phyloP scores from a whole-genome alignment of 2,888 invertebrate species.

The Eupelmus urozonus region DNA sequence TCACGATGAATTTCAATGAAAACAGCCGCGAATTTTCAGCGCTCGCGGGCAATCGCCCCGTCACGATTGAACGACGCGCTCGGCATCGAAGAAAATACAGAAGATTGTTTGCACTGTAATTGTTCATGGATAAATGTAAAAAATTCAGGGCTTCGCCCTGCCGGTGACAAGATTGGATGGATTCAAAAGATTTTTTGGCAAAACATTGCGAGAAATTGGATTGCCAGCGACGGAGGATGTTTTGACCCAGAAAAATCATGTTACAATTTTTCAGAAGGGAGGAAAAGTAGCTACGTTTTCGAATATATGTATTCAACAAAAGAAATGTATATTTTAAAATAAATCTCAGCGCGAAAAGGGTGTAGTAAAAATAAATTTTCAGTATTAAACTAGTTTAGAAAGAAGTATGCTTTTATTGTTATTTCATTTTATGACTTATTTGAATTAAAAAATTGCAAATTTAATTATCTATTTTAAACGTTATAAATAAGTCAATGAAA shows the following conservation, averaged over 20 bases:
- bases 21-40: slow-evolving; percentile 38
- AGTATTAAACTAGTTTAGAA: not conserved
- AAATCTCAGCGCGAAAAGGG: not conserved
- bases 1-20: slow-evolving; percentile 54
- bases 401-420: no score
- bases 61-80: no score
- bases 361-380: slow-evolving; percentile 24
- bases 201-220: not conserved
- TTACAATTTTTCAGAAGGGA: not conserved
- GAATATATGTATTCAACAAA: not conserved
- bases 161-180: no score
- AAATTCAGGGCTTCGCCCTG: no score
- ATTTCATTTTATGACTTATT: no score
- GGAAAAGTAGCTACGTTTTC: not conserved
- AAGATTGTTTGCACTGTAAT: not conserved
- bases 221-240: not conserved
- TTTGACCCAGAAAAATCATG: not conserved
- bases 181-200: not conserved
- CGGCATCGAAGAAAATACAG: no score
- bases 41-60: not conserved
- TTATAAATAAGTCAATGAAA: no score
- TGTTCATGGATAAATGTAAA: no score
- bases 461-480: no score
- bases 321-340: not conserved
- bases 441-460: no score